Base-by-base conservation (phyloP, 64 coral and sea anemone genomes). In the Trachythela sp. region DNA sequence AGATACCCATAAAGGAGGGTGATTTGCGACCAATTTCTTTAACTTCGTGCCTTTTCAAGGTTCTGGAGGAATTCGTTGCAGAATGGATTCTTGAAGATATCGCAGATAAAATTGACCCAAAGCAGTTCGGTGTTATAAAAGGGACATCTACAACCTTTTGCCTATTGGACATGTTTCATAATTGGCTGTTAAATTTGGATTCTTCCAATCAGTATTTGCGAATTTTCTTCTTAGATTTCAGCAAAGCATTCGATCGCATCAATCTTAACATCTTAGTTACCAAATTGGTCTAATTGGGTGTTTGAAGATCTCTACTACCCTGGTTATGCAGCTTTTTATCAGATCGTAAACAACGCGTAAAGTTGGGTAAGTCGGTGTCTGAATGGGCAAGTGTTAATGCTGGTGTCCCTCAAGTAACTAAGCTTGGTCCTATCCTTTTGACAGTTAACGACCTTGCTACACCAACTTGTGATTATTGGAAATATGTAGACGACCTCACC, bases 101-200 rank as follows among this genome's bases (percentile, higher is more conserved):
- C 41, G 40, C 39, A 39, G 84, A n/a, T n/a, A n/a, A n/a, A n/a
- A n/a, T 83, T 13, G 41, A 89, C n/a, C 88, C 39, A 0, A 70
- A 64, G 22, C 88, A 76, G 31, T 89, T 89, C 17, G 76, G 89
- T 33, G 48, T 60, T 39, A 48, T 84, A 40, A 92, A 54, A 42
- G 86, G 91, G 13, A 83, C 58, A 14, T 92, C 91, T 31, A 88
- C 91, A 15, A 88, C 86, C 24, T 84, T 27, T 20, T 67, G 86
- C 40, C 48, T 88, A 20, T 32, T 88, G 34, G 75, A 88, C 76
- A 87, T 92, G 77, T 36, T 92, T 18, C 86, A 85, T 32, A 85
- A 71, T 35, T 89, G 86, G 87, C 40, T 89, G 8, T 45, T 29
- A 14, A 34, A 88, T 11, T 54, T 88, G n/a, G 77, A 80, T 35